These are phyloP conservation scores for Micropoecilia bifurca DNA, from an alignment of 2,797 vertebrate species.

Conservation along the genomic window DNA sequence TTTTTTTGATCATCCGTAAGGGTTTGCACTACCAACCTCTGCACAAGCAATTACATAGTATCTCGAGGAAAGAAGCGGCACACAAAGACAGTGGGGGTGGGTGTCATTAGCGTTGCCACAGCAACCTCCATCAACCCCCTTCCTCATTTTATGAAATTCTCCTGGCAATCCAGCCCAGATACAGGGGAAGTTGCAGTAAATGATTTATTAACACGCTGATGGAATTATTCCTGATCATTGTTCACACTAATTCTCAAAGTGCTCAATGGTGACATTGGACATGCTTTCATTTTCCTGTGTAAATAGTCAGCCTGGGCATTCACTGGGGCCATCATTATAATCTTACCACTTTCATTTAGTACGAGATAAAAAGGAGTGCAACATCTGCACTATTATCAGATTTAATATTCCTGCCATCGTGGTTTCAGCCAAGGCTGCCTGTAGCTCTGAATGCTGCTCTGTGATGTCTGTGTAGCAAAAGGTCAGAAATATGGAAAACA, in stretches of 20 bases:
- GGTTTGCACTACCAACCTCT: slow-evolving; percentile 43
- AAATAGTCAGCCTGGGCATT: slow-evolving; percentile 58
- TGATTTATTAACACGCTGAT: slow-evolving; percentile 78
- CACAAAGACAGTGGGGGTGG: slow-evolving; percentile 52
- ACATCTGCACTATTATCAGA: slow-evolving; percentile 48
- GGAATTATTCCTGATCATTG: slow-evolving; percentile 72
- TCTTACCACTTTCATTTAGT: slow-evolving; percentile 54
- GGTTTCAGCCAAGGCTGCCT: slow-evolving; percentile 36
- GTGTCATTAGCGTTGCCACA: slow-evolving; percentile 74
- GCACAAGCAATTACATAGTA: slow-evolving; percentile 56
- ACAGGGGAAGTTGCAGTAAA: slow-evolving; percentile 53
- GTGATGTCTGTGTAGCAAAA: slow-evolving; percentile 3
- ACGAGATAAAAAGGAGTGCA: slow-evolving; percentile 19
- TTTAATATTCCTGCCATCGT: slow-evolving; percentile 57
- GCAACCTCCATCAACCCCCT: slow-evolving; percentile 55
- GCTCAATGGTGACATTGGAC: slow-evolving; percentile 64
- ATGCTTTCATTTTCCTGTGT: slow-evolving; percentile 64
- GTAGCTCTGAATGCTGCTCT: slow-evolving; percentile 12
- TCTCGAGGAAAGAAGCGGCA: slow-evolving; percentile 44
- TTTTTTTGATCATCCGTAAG: slow-evolving; percentile 14
- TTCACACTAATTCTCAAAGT: slow-evolving; percentile 69
- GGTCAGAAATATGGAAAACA: slow-evolving; percentile 7
- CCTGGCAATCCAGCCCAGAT: slow-evolving; percentile 66
- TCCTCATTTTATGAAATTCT: slow-evolving; percentile 65
- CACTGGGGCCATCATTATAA: slow-evolving; percentile 49